Evolutionary conservation across 2,888 invertebrate species (phyloP), one percentile per base, ranked within the genome.

Genomic region (Podabrus alpinus): DNA sequence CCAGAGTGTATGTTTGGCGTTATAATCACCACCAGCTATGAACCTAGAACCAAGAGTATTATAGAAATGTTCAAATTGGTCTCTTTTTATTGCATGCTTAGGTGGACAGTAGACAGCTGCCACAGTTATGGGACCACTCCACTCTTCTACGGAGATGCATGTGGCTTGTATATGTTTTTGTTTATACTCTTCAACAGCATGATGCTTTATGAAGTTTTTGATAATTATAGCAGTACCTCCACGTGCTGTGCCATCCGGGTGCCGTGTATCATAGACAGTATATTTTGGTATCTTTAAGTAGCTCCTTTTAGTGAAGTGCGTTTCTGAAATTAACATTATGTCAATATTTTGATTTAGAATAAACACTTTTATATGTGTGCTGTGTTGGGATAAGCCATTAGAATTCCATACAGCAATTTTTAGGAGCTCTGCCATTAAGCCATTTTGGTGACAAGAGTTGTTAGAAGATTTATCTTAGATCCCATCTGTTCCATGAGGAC

Each of bases 181-280:
- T 17, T 19, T 1, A 2, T 59, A 68, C n/a, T 59, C n/a, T 5
- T 17, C 29, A n/a, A 11, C 9, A 59, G 11, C 7, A 17, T 75
- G 62, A 60, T 75, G 70, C 72, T 77, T 75, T 11, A 75, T 75
- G 11, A n/a, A n/a, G n/a, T n/a, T n/a, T n/a, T n/a, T n/a, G n/a
- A n/a, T n/a, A n/a, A n/a, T n/a, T n/a, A n/a, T n/a, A n/a, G n/a
- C n/a, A n/a, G n/a, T n/a, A n/a, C n/a, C n/a, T n/a, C n/a, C n/a
- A n/a, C n/a, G n/a, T n/a, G n/a, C n/a, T n/a, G n/a, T n/a, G n/a
- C n/a, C n/a, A n/a, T n/a, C n/a, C n/a, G n/a, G n/a, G 59, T 77
- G 77, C 25, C 69, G 13, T 9, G 75, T 77, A 45, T 67, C 11
- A 16, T n/a, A 76, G 9, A 73, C 11, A 10, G 59, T 69, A 25